Evolutionary conservation across 2,888 invertebrate species (phyloP).

Genomic region (Onthophagus sagittarius): DNA sequence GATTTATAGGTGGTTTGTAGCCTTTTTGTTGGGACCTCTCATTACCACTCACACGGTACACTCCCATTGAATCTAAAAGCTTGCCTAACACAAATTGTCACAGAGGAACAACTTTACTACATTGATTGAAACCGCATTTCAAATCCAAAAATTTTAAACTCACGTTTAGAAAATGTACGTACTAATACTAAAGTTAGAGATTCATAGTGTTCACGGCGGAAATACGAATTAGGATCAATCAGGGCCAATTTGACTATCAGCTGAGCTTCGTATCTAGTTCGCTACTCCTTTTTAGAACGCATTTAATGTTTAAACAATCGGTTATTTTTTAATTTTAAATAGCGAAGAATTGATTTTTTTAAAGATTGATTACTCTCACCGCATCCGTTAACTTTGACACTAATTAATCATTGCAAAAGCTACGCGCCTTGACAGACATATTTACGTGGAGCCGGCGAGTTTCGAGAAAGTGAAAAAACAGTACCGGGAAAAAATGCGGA

Average conservation of each 20-base stretch:
- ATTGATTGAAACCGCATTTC: background rate
- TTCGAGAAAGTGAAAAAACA: background rate
- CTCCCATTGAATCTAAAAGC: background rate
- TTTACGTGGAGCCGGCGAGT: background rate
- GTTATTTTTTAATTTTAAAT: background rate
- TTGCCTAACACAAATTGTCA: background rate
- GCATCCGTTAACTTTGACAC: background rate
- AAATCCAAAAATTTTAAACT: too few species aligned
- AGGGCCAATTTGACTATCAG: background rate
- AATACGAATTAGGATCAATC: background rate
- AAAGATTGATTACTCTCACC: background rate
- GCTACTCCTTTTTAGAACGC: background rate
- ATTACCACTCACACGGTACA: background rate
- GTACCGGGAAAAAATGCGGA: background rate
- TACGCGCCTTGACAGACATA: background rate
- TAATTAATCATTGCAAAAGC: background rate
- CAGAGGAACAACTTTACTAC: background rate
- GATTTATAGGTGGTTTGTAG: background rate
- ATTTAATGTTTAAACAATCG: background rate
- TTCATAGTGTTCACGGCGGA: background rate
- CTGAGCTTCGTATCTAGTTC: background rate
- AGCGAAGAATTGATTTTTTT: background rate
- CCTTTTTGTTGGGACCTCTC: background rate
- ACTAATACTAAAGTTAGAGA: background rate
- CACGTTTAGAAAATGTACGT: background rate